These are phyloP conservation scores for Mastigias papua DNA, from an alignment of 30 jellyfish, hydroid and myxozoan species.

Conservation along the genomic window DNA sequence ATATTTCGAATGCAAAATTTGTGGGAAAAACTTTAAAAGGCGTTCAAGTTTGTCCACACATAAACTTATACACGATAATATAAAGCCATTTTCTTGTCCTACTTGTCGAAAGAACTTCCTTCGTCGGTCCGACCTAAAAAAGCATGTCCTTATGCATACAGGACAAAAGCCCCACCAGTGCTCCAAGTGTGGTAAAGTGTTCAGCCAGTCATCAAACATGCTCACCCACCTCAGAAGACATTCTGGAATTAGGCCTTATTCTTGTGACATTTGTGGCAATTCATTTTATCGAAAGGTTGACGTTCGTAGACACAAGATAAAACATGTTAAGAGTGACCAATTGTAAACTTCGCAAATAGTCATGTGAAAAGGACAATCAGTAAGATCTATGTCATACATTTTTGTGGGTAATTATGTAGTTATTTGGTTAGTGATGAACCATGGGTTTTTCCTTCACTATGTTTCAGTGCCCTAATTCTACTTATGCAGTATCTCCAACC, in stretches of 20 bases:
- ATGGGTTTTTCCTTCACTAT: neutral
- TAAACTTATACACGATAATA: conserved; percentile 82
- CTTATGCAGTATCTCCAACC: neutral
- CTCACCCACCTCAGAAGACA: conserved; percentile 91
- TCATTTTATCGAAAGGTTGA: conserved; percentile 55
- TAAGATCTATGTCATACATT: neutral
- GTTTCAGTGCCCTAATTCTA: neutral
- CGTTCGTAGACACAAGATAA: conserved; percentile 9
- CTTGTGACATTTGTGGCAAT: conserved; percentile 93
- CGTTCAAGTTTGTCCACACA: conserved; percentile 88
- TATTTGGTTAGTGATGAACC: neutral
- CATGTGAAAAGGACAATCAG: neutral
- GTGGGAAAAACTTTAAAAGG: conserved; percentile 76
- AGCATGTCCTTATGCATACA: conserved; percentile 89
- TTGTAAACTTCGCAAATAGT: neutral
- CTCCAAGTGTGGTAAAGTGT: conserved; percentile 83
- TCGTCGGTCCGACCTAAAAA: conserved; percentile 88
- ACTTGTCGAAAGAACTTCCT: conserved; percentile 79
- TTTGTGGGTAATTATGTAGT: neutral
- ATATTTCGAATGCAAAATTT: neutral
- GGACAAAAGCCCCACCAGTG: conserved; percentile 97
- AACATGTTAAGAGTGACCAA: neutral
- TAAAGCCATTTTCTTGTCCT: conserved; percentile 88
- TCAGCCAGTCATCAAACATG: conserved; percentile 91
- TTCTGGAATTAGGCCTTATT: conserved; percentile 90